A percentile compares a stretch with the other conserved stretches of the same genome.
phyloP scores from a whole-genome alignment of 1,140 invertebrate species.

The Pentalonia nigronervosa region DNA sequence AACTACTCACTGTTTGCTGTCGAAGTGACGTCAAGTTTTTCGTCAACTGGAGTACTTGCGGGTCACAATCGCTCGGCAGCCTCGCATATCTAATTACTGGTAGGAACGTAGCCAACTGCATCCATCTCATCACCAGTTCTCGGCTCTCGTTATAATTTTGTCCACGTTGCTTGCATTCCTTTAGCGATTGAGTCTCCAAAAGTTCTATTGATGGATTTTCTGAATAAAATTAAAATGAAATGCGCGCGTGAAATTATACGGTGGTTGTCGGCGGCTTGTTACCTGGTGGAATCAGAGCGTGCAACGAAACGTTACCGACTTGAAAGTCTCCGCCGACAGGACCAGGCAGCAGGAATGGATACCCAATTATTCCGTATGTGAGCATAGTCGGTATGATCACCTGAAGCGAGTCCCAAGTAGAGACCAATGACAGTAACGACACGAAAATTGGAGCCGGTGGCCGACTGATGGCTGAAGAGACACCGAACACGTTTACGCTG shows the following conservation, averaged over 20 bases:
- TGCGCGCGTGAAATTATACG: not conserved
- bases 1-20: conserved; percentile 71
- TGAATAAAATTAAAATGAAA: conserved; percentile 24
- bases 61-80: conserved; percentile 85
- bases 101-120: conserved; percentile 91
- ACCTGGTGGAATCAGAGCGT: conserved; percentile 37
- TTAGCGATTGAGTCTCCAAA: conserved; percentile 25
- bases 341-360: conserved; percentile 90
- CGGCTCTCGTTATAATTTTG: conserved; percentile 61
- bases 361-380: conserved; percentile 85
- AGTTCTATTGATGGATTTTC: conserved; percentile 19
- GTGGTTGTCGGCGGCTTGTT: not conserved
- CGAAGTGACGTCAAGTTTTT: conserved; percentile 78
- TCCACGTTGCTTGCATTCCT: conserved; percentile 30
- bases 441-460: conserved; percentile 87
- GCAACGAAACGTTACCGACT: conserved; percentile 38
- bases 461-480: conserved; percentile 80
- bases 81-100: conserved; percentile 91
- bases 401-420: conserved; percentile 87
- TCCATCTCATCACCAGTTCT: conserved; percentile 92
- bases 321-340: conserved; percentile 84
- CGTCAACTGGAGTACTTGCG: conserved; percentile 78
- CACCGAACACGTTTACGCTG: conserved; percentile 76
- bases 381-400: conserved; percentile 83
- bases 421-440: conserved; percentile 83